phyloP scores from a whole-genome alignment of 2,113 vertebrate genomes.

The Morone saxatilis region DNA sequence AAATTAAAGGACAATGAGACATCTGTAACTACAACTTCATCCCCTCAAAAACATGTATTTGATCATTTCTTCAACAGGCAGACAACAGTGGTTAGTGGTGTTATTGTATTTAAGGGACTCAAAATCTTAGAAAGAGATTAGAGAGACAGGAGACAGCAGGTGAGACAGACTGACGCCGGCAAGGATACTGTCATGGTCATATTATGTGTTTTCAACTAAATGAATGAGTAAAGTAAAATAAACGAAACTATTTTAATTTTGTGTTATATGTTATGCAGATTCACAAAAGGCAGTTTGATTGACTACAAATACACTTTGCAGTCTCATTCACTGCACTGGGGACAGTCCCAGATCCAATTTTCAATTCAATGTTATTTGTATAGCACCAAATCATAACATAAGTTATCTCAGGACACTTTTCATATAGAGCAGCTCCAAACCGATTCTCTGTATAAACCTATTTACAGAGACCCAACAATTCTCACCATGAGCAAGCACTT shows the following conservation, averaged over 20 bases:
- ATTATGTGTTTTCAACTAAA: not conserved
- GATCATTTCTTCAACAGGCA: constrained; percentile 6
- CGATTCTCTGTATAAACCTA: too few species aligned
- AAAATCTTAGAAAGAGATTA: not conserved
- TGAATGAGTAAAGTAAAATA: not conserved
- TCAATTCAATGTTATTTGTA: too few species aligned
- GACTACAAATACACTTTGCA: too few species aligned
- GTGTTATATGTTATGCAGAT: not conserved
- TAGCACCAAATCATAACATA: too few species aligned
- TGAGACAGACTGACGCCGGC: not conserved
- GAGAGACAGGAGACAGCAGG: constrained; percentile 2
- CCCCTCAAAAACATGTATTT: not conserved
- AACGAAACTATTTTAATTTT: not conserved
- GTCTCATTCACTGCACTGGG: not conserved
- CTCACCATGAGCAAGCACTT: too few species aligned
- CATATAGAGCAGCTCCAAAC: too few species aligned
- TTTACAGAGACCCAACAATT: too few species aligned
- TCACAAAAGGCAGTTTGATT: too few species aligned
- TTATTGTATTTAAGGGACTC: not conserved
- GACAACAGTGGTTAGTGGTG: not conserved
- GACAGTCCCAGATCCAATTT: not conserved
- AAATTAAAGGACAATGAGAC: not conserved
- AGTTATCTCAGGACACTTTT: too few species aligned
- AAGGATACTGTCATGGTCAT: not conserved
- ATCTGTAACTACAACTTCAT: constrained; percentile 6